phyloP scores from a whole-genome alignment of 2,113 vertebrate species.

The Tachysurus vachellii region DNA sequence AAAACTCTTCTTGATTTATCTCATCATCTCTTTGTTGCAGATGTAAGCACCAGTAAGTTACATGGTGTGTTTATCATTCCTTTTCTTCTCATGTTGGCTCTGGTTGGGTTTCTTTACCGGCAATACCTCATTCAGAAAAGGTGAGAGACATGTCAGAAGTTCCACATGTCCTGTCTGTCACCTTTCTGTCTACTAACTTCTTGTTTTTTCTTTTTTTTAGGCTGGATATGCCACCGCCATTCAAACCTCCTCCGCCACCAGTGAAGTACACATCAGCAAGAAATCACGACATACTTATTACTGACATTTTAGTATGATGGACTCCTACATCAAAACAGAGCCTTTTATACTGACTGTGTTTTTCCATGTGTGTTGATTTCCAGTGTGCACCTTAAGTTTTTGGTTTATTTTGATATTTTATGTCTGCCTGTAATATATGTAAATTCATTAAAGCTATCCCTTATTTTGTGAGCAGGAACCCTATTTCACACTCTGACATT shows the following conservation, averaged over 20 bases:
- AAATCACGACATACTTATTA: constrained; percentile 19
- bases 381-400: background rate
- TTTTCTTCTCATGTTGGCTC: constrained; percentile 47
- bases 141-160: constrained; percentile 43
- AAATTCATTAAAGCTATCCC: background rate
- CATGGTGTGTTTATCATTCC: constrained; percentile 20
- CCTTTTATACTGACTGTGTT: background rate
- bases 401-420: background rate
- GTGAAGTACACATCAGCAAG: constrained; percentile 63
- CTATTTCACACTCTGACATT: background rate
- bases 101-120: constrained; percentile 54
- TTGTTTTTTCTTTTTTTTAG: constrained; percentile 49
- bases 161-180: background rate
- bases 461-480: background rate
- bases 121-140: constrained; percentile 55
- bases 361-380: background rate
- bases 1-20: background rate
- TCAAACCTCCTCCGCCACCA: constrained; percentile 76
- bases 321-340: background rate
- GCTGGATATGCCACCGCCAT: constrained; percentile 66
- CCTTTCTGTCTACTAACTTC: constrained; percentile 3
- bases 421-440: background rate
- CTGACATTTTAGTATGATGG: constrained; percentile 44
- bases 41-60: background rate
- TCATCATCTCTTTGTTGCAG: constrained; percentile 27